A percentile compares a stretch with the other conserved stretches of the same genome.
Conservation (phyloP, 2,113 vertebrate genomes). For the Nothoprocta perdicaria region DNA sequence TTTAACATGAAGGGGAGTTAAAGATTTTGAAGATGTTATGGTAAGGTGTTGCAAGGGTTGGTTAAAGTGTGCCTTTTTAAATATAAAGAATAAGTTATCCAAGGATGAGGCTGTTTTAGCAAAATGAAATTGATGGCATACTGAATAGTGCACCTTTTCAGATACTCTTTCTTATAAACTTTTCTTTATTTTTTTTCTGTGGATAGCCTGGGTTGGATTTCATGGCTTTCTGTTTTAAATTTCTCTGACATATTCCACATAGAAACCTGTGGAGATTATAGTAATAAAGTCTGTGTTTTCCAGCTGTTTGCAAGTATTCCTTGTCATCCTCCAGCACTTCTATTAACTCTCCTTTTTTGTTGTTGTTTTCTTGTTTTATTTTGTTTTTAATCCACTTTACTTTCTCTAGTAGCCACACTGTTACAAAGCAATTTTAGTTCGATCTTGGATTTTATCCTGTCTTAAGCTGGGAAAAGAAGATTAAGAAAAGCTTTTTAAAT, state of each 20-base stretch:
- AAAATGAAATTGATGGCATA: not conserved
- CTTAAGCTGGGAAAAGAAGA: not conserved
- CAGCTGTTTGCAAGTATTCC: not conserved
- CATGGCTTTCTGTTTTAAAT: not conserved
- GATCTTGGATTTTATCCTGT: not conserved
- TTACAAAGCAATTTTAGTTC: not conserved
- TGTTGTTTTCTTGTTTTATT: not conserved
- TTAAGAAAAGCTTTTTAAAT: not conserved
- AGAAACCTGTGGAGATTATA: not conserved
- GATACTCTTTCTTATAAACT: not conserved
- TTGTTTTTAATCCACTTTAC: not conserved
- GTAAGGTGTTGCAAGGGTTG: not conserved
- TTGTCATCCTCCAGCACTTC: not conserved
- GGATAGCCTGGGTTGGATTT: not conserved
- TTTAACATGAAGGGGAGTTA: not conserved
- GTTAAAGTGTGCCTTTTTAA: not conserved
- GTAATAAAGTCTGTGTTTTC: not conserved
- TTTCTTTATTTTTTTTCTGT: slow-evolving; percentile 17
- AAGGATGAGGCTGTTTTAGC: not conserved
- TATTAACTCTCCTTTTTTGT: not conserved
- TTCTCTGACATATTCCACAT: not conserved
- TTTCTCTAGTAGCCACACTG: not conserved
- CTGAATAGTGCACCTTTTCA: not conserved
- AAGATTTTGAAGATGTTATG: not conserved
- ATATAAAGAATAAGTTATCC: not conserved